phyloP scores from a whole-genome alignment of 1,140 invertebrate genomes.

The Aphelinus atriplicis region DNA sequence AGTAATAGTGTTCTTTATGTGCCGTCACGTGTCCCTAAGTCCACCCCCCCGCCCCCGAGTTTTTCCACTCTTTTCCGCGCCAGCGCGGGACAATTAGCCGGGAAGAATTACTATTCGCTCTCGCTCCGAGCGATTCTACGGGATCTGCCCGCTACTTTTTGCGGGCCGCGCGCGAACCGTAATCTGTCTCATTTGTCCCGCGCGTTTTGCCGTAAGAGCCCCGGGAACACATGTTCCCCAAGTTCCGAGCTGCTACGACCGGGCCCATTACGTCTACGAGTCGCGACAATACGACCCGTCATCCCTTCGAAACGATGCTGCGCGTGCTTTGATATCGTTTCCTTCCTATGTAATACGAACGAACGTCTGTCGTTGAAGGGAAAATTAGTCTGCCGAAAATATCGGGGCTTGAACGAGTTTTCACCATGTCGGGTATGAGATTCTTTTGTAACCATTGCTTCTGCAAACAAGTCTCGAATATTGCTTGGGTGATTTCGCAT shows the following conservation, averaged over 20 bases:
- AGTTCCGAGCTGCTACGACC: neutral
- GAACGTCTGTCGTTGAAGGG: too few species aligned
- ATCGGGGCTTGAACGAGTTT: too few species aligned
- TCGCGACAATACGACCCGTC: too few species aligned
- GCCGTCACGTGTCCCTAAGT: conserved; percentile 27
- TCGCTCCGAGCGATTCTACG: conserved; percentile 24
- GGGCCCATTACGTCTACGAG: too few species aligned
- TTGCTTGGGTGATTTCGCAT: too few species aligned
- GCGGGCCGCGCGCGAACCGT: neutral
- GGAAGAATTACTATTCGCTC: conserved; percentile 21
- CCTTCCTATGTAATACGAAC: too few species aligned
- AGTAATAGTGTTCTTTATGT: conserved; percentile 40
- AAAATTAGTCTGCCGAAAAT: too few species aligned
- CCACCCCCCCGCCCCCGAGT: neutral
- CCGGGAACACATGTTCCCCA: neutral
- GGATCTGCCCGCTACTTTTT: conserved; percentile 20
- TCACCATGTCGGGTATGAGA: too few species aligned
- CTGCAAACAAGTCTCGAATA: too few species aligned
- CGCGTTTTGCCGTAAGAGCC: neutral
- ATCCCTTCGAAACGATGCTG: too few species aligned
- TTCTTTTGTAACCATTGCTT: too few species aligned
- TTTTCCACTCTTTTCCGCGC: neutral
- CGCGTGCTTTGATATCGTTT: too few species aligned
- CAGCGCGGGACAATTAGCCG: conserved; percentile 28
- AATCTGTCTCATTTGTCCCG: conserved; percentile 33